Percentiles rank a stretch among this genome's conserved stretches.
Evolutionary conservation across 2,797 vertebrate genomes (phyloP).

Genomic region (Sphenodon punctatus): DNA sequence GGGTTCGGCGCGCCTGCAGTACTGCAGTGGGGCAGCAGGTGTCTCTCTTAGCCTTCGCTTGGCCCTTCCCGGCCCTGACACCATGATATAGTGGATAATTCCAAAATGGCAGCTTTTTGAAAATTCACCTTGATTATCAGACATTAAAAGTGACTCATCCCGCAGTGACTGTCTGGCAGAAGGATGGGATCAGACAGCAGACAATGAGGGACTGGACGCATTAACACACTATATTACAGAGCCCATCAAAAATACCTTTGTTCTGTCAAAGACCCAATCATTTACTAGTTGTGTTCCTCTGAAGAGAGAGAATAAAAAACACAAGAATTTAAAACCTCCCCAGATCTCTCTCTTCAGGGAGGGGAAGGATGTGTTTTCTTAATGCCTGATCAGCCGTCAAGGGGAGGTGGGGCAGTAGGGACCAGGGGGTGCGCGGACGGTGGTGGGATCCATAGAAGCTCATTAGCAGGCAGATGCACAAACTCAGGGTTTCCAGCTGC

Average conservation of each 20-base stretch:
- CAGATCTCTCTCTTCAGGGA: conserved; percentile 32
- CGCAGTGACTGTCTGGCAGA: conserved; percentile 92
- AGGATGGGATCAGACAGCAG: conserved; percentile 92
- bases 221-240: conserved; percentile 78
- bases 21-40: conserved; percentile 76
- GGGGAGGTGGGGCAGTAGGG: conserved; percentile 1
- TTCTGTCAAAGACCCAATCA: conserved; percentile 92
- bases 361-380: background rate
- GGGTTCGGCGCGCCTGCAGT: conserved; percentile 36
- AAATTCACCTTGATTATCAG: conserved; percentile 97
- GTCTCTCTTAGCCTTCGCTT: conserved; percentile 92
- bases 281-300: conserved; percentile 87
- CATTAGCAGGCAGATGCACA: background rate
- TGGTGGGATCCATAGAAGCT: background rate
- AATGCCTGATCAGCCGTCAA: background rate
- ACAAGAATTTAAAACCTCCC: conserved; percentile 45
- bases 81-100: conserved; percentile 87
- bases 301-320: conserved; percentile 83
- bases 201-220: conserved; percentile 86
- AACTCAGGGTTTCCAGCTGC: background rate
- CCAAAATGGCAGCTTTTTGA: conserved; percentile 97
- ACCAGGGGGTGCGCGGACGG: background rate
- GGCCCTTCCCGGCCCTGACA: conserved; percentile 58
- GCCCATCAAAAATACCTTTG: conserved; percentile 84
- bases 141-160: conserved; percentile 81